Base-by-base conservation (phyloP, 2,113 vertebrate species). In the Meleagris gallopavo region DNA sequence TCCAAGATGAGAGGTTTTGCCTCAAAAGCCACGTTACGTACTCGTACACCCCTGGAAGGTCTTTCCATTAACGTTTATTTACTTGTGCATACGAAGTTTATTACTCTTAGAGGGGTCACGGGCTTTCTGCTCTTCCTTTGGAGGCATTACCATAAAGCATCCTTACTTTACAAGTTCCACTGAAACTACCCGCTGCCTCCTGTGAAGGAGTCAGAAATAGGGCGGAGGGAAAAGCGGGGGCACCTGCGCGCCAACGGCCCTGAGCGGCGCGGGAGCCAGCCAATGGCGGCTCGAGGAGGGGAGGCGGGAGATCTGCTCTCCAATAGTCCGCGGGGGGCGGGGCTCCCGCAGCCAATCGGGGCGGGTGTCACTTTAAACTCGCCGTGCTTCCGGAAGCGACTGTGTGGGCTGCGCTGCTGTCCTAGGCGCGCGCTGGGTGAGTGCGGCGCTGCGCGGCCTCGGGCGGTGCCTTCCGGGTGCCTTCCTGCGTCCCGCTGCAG, bases 1-100 rank as follows among this genome's bases (percentile, higher is more conserved):
- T 57, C 30, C 40, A 22, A 30, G 41, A 32, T 52, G 32, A 81
- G 58, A 52, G 13, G 20, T 22, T 90, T 89, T 88, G n/a, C 38
- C 41, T 81, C 0, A 0, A 14, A 36, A 78, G n/a, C 29, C 38
- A 34, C 3, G 0, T 74, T 78, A 22, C 24, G 22, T 11, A 34
- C 41, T 62, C 20, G 4, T 30, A 18, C 19, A 24, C 4, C 6
- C 15, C 17, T 67, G 24, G 72, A 32, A 78, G 50, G 18, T 36
- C 41, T 48, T 90, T 52, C 64, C 21, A 30, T 69, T 67, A 48
- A 21, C 29, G 11, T 65, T 84, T 32, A 1, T 0, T 24, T 43
- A 32, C 38, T 57, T 71, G 6, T 43, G 6, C 41, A 20, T 70
- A 10, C 40, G 9, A 34, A 34, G 48, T 50, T 86, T 86, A 41